These are phyloP conservation scores for Steinernema carpocapsae DNA, from an alignment of 2,888 invertebrate species.

Conservation along the genomic window DNA sequence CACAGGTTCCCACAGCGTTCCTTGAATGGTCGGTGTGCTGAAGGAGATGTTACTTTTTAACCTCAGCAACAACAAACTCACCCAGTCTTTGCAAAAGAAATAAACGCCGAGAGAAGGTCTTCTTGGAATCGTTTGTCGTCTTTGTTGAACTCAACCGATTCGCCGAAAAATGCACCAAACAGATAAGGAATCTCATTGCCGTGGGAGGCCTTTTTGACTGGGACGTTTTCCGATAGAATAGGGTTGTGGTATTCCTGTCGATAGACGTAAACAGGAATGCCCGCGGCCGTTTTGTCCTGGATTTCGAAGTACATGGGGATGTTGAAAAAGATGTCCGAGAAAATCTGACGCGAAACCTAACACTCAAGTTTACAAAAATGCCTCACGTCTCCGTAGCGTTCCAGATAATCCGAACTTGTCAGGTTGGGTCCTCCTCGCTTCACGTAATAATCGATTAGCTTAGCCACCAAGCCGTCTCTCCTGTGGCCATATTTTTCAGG, in stretches of 20 bases:
- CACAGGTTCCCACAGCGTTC: too few species aligned
- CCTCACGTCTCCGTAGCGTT: slow-evolving; percentile 28
- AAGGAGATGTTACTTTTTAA: too few species aligned
- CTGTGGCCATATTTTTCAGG: too few species aligned
- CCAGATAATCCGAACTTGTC: slow-evolving; percentile 32
- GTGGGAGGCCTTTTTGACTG: slow-evolving; percentile 42
- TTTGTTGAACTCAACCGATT: slow-evolving; percentile 38
- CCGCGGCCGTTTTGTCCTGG: slow-evolving; percentile 38
- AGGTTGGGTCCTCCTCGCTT: background rate
- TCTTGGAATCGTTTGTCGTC: slow-evolving; percentile 40
- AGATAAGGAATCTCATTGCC: slow-evolving; percentile 43
- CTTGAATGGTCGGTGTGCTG: too few species aligned
- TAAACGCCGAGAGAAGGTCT: slow-evolving; percentile 36
- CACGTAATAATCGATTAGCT: too few species aligned
- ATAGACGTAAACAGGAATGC: slow-evolving; percentile 42
- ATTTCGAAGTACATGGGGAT: slow-evolving; percentile 44
- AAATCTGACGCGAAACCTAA: slow-evolving; percentile 37
- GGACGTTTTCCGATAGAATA: slow-evolving; percentile 1
- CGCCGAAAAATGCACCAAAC: slow-evolving; percentile 41
- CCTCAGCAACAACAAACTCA: background rate
- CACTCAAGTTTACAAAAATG: background rate
- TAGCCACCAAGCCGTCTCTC: background rate
- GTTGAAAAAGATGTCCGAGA: slow-evolving; percentile 45
- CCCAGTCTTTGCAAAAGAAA: slow-evolving; percentile 42
- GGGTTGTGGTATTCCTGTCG: slow-evolving; percentile 14